Base-by-base conservation (phyloP, 2,888 invertebrate species). In the Polydrusus cervinus region DNA sequence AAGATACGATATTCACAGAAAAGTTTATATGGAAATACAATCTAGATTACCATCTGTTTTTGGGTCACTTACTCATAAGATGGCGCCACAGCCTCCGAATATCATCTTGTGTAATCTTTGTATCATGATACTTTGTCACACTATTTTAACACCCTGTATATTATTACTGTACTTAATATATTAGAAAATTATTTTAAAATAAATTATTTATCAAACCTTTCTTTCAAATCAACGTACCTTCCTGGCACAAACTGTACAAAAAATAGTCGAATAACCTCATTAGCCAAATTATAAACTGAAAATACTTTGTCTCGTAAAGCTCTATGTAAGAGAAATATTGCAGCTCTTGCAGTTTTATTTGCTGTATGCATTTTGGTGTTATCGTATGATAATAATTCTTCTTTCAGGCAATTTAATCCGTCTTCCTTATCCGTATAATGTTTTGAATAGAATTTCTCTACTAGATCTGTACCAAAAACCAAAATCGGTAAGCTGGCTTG, bases 371-470 rank as follows among this genome's bases (percentile, higher is more conserved):
- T 84, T 78, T 84, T 82, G 8, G 83, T 83, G 70, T 85, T 86
- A 80, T 89, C 88, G 78, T 89, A 89, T 3, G 86, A 85, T 62
- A 88, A 83, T 51, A 92, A 82, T 77, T 90, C 89, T 71, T 90
- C 89, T 80, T 90, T 90, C 53, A 96, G 87, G 16, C 92, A 90
- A 77, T 92, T 90, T n/a, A 97, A 86, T 0, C 96, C 96, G 83
- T 96, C 95, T 84, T 96, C 96, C 83, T 96, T 95, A 85, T 96
- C 96, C 57, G 95, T 91, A 87, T 94, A 97, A 86, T 95, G 95
- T 82, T 96, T 95, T 6, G 96, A 95, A 87, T 95, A 96, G 86
- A 96, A 95, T 84, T 95, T 94, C 86, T 97, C 96, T 1, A 97
- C 97, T 88, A 97, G 87, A 66, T 95, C 93, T 86, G 93, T 93